A percentile compares a stretch with the other conserved stretches of the same genome.
These are phyloP conservation scores for Tragelaphus buxtoni DNA, from an alignment of 2,113 vertebrate species.

Conservation along the genomic window DNA sequence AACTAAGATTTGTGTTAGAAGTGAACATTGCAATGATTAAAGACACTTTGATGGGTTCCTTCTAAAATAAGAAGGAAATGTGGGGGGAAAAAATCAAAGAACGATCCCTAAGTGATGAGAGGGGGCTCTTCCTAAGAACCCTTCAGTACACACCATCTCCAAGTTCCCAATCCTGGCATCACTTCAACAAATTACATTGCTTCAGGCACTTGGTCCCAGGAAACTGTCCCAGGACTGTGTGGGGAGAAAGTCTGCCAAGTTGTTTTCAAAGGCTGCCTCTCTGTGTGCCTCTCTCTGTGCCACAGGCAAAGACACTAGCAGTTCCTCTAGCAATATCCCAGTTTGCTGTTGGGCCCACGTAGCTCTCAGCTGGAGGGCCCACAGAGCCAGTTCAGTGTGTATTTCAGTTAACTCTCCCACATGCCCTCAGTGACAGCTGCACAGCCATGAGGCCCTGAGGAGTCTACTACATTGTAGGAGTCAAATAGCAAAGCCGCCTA, in stretches of 20 bases:
- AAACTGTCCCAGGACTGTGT: neutral
- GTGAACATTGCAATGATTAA: constrained; percentile 11
- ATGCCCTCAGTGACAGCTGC: neutral
- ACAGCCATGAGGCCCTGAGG: neutral
- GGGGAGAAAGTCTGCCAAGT: neutral
- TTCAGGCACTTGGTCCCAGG: neutral
- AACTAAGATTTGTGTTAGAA: neutral
- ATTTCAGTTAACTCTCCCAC: constrained; percentile 35
- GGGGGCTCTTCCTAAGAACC: neutral
- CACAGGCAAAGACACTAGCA: neutral
- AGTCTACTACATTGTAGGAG: neutral
- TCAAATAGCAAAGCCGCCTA: constrained; percentile 16
- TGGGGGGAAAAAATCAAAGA: neutral
- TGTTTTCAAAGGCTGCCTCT: neutral
- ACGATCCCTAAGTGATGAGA: neutral
- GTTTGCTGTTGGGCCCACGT: neutral
- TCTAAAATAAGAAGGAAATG: neutral
- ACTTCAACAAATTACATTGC: neutral
- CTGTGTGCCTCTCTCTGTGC: neutral
- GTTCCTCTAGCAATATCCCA: neutral
- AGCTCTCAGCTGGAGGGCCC: neutral
- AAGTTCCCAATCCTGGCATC: neutral
- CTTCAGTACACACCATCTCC: neutral
- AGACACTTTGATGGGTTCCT: neutral
- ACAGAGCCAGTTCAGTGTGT: neutral